Evolutionary conservation across 2,113 vertebrate species (phyloP), one percentile per base, ranked within the genome.

Genomic region (Hipposideros armiger): DNA sequence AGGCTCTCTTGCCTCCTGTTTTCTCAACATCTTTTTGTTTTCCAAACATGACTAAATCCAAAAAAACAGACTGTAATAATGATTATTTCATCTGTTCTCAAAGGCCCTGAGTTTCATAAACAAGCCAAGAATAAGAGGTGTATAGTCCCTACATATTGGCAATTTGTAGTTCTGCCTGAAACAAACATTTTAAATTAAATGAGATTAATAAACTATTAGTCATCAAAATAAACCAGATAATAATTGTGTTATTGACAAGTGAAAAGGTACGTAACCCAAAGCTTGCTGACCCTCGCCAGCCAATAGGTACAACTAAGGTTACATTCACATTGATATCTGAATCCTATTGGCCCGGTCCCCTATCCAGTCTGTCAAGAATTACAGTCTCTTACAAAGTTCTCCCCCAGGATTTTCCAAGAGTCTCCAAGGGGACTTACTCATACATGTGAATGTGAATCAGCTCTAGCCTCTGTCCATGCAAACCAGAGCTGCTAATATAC

Each of bases 161-260:
- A 73, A n/a, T 87, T 84, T 62, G 20, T 82, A 74, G 24, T 52
- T 93, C 50, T 76, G 28, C 81, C 69, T 78, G 11, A 64, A 91
- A 78, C 9, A 97, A 54, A 60, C 28, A 88, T 85, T 77, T 81
- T 91, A 85, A 85, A 86, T 86, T 62, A 91, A 91, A 69, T 77
- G 20, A 94, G 58, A 95, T 90, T 62, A 77, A 74, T 94, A 64
- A 81, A 70, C 82, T 72, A 36, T 26, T 47, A 60, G 91, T 36
- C 36, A 32, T 56, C 66, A 89, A 69, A 87, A 93, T 70, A 80
- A 82, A 84, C 24, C 26, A 72, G 47, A 54, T 50, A 54, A 94
- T 78, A 69, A 87, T 9, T 64, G 8, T 72, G 13, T 32, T 78
- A 66, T 78, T 93, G 72, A 58, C 73, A 94, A 91, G 76, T 91